These are phyloP conservation scores for Ametastegia equiseti DNA, from an alignment of 2,888 invertebrate species.

Conservation along the genomic window DNA sequence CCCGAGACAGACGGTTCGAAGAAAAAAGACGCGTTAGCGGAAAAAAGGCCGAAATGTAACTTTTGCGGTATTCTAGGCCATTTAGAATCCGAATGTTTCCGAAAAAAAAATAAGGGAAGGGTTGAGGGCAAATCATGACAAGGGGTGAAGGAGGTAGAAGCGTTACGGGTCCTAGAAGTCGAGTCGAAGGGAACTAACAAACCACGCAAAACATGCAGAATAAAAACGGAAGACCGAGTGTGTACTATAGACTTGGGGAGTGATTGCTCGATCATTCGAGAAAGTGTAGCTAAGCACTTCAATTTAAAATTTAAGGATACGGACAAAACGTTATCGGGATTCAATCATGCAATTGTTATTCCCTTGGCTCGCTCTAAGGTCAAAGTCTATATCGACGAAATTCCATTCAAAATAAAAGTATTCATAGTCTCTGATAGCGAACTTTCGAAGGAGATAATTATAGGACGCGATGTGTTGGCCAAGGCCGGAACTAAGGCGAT, in stretches of 20 bases:
- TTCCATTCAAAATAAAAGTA: slow-evolving; percentile 50
- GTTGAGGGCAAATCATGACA: slow-evolving; percentile 18
- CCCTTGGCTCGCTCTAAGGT: slow-evolving; percentile 50
- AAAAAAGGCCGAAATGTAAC: slow-evolving; percentile 34
- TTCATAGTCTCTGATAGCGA: slow-evolving; percentile 54
- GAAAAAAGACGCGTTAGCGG: too few species aligned
- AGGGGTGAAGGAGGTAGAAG: too few species aligned
- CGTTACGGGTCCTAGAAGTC: neutral
- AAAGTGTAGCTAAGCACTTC: slow-evolving; percentile 42
- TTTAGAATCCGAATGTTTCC: slow-evolving; percentile 40
- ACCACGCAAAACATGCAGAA: slow-evolving; percentile 51
- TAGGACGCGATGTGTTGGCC: slow-evolving; percentile 55
- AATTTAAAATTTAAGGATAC: slow-evolving; percentile 48
- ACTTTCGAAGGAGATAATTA: slow-evolving; percentile 51
- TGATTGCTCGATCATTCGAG: slow-evolving; percentile 56
- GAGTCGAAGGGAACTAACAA: slow-evolving; percentile 18
- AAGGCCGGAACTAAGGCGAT: slow-evolving; percentile 42
- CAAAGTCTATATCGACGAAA: slow-evolving; percentile 50
- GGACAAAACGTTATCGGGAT: slow-evolving; percentile 47
- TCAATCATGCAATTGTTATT: slow-evolving; percentile 53
- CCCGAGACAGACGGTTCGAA: too few species aligned
- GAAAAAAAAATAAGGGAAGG: slow-evolving; percentile 35
- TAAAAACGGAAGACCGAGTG: slow-evolving; percentile 44
- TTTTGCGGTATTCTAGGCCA: slow-evolving; percentile 45
- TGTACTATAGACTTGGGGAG: slow-evolving; percentile 56